Base-by-base conservation (phyloP, 2,797 vertebrate genomes). In the Lagorchestes hirsutus region DNA sequence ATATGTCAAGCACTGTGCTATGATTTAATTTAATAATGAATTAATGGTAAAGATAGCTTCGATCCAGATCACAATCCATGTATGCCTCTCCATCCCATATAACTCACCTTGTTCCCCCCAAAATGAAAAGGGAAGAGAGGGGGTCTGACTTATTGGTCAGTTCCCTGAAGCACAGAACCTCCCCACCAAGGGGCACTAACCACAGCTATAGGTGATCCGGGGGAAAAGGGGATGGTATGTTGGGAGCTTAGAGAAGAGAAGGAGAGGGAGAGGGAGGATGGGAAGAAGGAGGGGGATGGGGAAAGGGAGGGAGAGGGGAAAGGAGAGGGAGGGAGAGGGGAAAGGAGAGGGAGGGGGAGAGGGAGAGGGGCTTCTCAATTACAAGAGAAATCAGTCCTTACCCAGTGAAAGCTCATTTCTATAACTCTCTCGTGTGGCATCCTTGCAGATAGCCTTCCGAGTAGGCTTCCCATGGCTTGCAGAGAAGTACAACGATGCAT, bases 401-500 rank as follows among this genome's bases (percentile, higher is more conserved):
- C 97, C 97, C 57, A 95, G 92, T 46, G 93, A 90, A 46, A 92
- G 0, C 1, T 90, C 3, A 0, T 92, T 92, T 52, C 91, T 96
- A 95, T 67, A 90, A 29, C 18, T 52, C 16, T 95, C 95, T 97
- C 95, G 90, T 4, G 55, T 13, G 1, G 58, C 31, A 13, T 97
- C 93, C 92, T 54, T 92, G 91, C 28, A 56, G 92, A 96, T 90
- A 40, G 95, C 82, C 95, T 95, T 95, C 96, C 96, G 94, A 0
- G 92, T 50, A 3, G 95, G 95, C 29, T 93, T 96, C 54, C 56
- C 29, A 55, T 95, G 93, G 96, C 96, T 97, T 97, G 98, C 91
- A 28, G 54, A 90, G 93, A 96, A 50, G 92, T 5, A 95, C 50
- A 96, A 94, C 28, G 96, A 90, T 95, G 95, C 40, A 52, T 92